These are phyloP conservation scores for Apantesis nais DNA, from an alignment of 2,888 invertebrate genomes.

Conservation along the genomic window DNA sequence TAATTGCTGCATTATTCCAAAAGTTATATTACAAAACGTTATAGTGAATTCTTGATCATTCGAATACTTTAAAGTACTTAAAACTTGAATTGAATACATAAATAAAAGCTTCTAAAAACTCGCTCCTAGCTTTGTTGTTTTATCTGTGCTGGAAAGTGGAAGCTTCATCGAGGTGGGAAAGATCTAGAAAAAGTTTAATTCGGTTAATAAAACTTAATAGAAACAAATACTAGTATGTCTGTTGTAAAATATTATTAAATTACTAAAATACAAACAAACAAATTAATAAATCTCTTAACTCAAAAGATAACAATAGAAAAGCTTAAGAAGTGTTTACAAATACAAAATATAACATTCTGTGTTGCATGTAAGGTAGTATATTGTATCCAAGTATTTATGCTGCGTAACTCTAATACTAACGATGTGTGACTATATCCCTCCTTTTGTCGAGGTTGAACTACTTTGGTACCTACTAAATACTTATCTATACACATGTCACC, in stretches of 20 bases:
- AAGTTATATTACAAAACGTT: neutral
- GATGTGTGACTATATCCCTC: constrained; percentile 47
- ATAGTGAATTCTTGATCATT: neutral
- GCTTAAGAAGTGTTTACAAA: neutral
- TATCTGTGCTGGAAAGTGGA: neutral
- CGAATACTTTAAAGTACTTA: neutral
- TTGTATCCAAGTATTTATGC: constrained; percentile 23
- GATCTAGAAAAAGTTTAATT: too few species aligned
- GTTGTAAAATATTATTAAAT: neutral
- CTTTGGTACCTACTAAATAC: constrained; percentile 38
- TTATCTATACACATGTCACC: constrained; percentile 52
- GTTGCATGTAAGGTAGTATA: neutral
- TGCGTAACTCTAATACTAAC: constrained; percentile 46
- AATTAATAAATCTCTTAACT: neutral
- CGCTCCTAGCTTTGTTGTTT: neutral
- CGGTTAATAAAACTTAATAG: neutral
- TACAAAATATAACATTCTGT: neutral
- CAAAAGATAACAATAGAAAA: neutral
- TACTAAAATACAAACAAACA: neutral
- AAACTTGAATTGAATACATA: neutral
- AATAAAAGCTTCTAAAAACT: neutral
- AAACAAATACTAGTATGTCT: neutral
- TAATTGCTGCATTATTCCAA: neutral
- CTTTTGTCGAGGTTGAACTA: constrained; percentile 41
- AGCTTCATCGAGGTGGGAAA: neutral